Percentiles rank a stretch among this genome's conserved stretches.
Evolutionary conservation across 2,888 invertebrate species (phyloP).

Genomic region (Chloromyia formosa): DNA sequence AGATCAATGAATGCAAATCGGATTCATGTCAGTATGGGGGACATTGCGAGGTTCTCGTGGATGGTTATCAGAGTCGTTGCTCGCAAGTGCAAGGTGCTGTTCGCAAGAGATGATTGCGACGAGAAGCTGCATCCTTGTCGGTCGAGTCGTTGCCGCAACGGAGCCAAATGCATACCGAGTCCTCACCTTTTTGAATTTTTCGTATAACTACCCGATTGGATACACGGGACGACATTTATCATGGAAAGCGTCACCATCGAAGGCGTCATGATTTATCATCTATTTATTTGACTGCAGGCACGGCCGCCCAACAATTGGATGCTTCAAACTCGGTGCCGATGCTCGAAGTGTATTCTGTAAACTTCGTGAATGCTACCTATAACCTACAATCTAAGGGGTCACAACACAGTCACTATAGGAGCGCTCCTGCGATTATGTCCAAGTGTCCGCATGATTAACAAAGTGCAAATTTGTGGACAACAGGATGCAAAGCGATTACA

Average conservation of each 20-base stretch:
- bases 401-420: no score
- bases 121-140: constrained; percentile 89
- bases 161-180: constrained; percentile 89
- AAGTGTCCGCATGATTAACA: no score
- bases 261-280: no score
- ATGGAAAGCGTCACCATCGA: no score
- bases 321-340: no score
- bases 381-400: no score
- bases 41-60: constrained; percentile 87
- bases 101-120: constrained; percentile 89
- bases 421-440: no score
- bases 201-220: constrained; percentile 86
- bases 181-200: constrained; percentile 89
- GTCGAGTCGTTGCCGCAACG: constrained; percentile 88
- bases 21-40: constrained; percentile 95
- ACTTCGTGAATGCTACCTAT: no score
- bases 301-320: no score
- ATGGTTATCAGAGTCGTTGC: constrained; percentile 91
- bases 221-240: constrained; percentile 89
- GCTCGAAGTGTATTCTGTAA: no score
- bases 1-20: constrained; percentile 90
- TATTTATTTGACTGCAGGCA: no score
- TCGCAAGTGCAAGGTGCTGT: constrained; percentile 91
- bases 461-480: constrained; percentile 71
- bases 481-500: constrained; percentile 76